These are phyloP conservation scores for Meleagris gallopavo DNA, from an alignment of 2,113 vertebrate genomes.

Conservation along the genomic window DNA sequence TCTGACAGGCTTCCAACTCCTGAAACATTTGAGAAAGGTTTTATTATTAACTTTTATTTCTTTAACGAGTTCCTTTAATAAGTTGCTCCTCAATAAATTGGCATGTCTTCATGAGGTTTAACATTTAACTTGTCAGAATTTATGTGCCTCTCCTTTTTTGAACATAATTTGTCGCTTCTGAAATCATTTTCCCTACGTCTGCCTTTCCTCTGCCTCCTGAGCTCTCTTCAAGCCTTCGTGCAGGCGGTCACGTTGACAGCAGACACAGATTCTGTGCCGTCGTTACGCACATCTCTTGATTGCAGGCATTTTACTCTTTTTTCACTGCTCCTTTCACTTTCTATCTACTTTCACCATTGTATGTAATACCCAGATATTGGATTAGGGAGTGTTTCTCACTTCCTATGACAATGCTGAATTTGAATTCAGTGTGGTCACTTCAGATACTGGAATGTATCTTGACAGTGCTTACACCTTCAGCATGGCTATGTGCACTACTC, in stretches of 20 bases:
- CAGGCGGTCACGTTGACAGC: not conserved
- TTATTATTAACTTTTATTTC: slow-evolving; percentile 56
- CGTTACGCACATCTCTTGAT: accelerated
- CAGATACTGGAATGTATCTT: not conserved
- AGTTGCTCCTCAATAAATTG: slow-evolving; percentile 36
- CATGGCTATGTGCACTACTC: not conserved
- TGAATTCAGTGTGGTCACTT: not conserved
- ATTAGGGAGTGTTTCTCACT: not conserved
- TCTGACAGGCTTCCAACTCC: slow-evolving; percentile 43
- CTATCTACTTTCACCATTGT: not conserved
- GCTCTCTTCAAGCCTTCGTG: not conserved
- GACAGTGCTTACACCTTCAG: accelerated
- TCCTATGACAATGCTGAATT: not conserved
- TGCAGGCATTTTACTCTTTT: not conserved
- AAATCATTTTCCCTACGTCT: not conserved
- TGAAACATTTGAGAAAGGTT: slow-evolving; percentile 50
- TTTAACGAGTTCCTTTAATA: slow-evolving; percentile 43
- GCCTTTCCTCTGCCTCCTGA: not conserved
- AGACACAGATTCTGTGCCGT: not conserved
- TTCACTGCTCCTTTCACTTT: not conserved
- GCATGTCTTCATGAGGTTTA: slow-evolving; percentile 18
- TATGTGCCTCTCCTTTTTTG: not conserved
- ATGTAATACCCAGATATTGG: not conserved
- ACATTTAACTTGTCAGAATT: slow-evolving; percentile 32
- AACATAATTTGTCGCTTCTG: not conserved